phyloP scores from a whole-genome alignment of 92 coral and sea anemone genomes.

The Montipora capitata region DNA sequence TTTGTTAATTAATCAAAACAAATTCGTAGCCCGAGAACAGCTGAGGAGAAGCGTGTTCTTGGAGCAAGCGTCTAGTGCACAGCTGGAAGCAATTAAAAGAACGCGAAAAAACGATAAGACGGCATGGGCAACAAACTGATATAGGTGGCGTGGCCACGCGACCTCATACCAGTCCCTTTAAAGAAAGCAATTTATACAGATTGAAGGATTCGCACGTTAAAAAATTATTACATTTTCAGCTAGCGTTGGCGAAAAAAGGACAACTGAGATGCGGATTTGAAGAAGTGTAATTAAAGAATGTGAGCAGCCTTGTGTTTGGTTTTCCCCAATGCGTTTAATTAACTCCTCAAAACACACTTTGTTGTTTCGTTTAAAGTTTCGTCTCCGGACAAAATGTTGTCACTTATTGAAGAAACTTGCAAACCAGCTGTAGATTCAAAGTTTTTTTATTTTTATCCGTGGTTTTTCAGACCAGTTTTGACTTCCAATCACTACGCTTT shows the following conservation, averaged over 20 bases:
- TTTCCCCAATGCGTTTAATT: no score
- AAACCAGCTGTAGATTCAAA: conserved; percentile 7
- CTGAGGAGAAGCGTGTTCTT: background rate
- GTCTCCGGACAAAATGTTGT: conserved; percentile 4
- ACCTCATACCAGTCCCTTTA: background rate
- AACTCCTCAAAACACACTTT: background rate
- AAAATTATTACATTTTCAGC: no score
- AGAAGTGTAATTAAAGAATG: no score
- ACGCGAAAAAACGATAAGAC: conserved; percentile 9
- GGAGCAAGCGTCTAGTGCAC: conserved; percentile 23
- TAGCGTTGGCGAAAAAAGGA: no score
- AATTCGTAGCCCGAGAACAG: background rate
- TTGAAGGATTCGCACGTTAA: no score
- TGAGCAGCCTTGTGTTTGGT: no score
- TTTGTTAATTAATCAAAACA: background rate
- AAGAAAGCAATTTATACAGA: background rate
- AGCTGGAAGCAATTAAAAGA: conserved; percentile 37
- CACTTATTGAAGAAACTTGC: background rate
- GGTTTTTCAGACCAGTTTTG: no score
- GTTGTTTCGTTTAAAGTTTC: background rate
- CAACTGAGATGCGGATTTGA: no score
- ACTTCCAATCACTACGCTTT: no score
- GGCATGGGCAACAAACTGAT: conserved; percentile 23
- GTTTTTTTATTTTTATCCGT: no score
- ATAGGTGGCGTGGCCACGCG: conserved; percentile 8